A percentile compares a stretch with the other conserved stretches of the same genome.
These are phyloP conservation scores for Chymomyza amoena DNA, from an alignment of 2,888 invertebrate genomes.

Conservation along the genomic window DNA sequence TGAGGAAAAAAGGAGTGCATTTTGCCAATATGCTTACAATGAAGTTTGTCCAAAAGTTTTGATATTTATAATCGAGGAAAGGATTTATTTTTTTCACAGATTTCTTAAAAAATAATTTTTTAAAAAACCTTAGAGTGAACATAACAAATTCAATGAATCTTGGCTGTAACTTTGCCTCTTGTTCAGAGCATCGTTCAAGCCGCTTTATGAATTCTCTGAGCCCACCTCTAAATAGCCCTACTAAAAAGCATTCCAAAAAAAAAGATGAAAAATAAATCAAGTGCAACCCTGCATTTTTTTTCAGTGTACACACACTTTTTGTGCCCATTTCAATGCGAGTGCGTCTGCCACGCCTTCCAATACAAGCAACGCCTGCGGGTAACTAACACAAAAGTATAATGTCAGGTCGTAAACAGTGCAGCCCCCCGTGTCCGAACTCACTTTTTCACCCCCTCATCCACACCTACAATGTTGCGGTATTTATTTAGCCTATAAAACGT, in stretches of 20 bases:
- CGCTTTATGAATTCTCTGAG: no score
- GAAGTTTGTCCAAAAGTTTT: no score
- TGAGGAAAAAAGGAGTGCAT: slow-evolving; percentile 16
- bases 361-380: slow-evolving; percentile 41
- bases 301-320: neutral
- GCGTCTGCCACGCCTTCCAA: neutral
- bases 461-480: slow-evolving; percentile 48
- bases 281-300: neutral
- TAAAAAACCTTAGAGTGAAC: no score
- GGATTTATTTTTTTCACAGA: no score
- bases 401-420: slow-evolving; percentile 44
- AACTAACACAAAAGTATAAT: slow-evolving; percentile 65
- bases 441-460: neutral
- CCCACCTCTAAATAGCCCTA: no score
- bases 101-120: no score
- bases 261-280: neutral
- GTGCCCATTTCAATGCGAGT: neutral
- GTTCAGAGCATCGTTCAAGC: no score
- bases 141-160: no score
- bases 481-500: slow-evolving; percentile 72
- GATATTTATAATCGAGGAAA: no score
- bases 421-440: neutral
- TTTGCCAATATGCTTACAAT: neutral
- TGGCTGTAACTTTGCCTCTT: no score
- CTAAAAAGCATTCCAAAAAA: no score